Evolutionary conservation across 2,888 invertebrate species (phyloP), one percentile per base, ranked within the genome.

Genomic region (Odontothrips loti): DNA sequence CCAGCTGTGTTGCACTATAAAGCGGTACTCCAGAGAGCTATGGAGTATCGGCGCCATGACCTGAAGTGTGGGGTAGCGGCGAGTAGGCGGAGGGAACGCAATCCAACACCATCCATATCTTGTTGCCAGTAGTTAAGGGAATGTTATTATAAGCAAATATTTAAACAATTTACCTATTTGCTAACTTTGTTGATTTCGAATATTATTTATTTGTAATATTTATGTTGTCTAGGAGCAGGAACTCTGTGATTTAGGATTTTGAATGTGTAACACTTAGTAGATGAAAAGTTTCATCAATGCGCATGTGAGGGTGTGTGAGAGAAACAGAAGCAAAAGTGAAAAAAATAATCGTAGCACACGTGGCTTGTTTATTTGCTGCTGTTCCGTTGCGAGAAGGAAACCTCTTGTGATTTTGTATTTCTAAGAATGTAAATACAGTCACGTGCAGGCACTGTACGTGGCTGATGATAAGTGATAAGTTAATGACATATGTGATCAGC

Each of bases 201-300:
- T 75, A 75, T 75, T 75, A 75, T 75, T 75, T 75, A 75, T 75
- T 75, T 75, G 68, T 75, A 75, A 75, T 75, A 75, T 75, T 75
- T 75, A 75, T 75, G 68, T 75, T 75, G 68, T 75, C 68, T 75
- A 75, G 68, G 68, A 75, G 68, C 68, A 75, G 68, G 68, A 75
- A 75, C 68, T 75, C 68, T 75, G 68, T 75, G 68, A 75, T 75
- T 75, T 75, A 75, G 68, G 68, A 75, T 75, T 75, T 75, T 75
- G 68, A 75, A 75, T 75, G 68, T 12, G 68, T 75, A 23, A 75
- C 68, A 75, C 68, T 58, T 58, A 58, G 20, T 75, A 75, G 68
- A n/a, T 75, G 68, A 75, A 75, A n/a, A 75, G 23, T 12, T 75
- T 75, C 58, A 43, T 75, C 68, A 75, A 75, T 23, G 68, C 27